Evolutionary conservation across 2,797 vertebrate species (phyloP), one percentile per base, ranked within the genome.

Genomic region (Rhincodon typus): DNA sequence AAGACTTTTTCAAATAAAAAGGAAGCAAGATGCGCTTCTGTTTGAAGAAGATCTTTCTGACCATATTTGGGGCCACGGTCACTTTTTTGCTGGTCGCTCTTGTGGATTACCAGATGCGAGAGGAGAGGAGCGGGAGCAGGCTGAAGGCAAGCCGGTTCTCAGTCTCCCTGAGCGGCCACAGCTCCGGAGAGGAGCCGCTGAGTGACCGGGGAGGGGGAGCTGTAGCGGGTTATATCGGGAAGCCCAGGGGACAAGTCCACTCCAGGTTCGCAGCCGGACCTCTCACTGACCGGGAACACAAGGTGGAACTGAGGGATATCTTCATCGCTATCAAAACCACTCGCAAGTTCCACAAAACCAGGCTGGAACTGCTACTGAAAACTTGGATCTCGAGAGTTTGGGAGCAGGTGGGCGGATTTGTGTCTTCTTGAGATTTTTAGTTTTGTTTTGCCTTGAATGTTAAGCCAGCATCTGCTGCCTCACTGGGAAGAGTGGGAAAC

Each of bases 321-420:
- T 99, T 98, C 97, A 97, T 99, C 74, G 98, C 98, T 0, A 98
- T 99, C 96, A 99, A 99, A 97, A 99, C 98, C 72, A 99, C 98
- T 62, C 97, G 97, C 21, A 98, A 97, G 96, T 99, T 99, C 97
- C 99, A 99, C 96, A 96, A 95, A 96, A 98, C 97, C 94, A 98
- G 99, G 13, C 97, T 99, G 53, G 97, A 97, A 96, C 97, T 99
- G 95, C 98, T 99, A 13, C 96, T 99, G 95, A 97, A 98, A 96
- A 99, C 99, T 0, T 99, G 99, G 99, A 98, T 99, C 97, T 98
- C 99, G 86, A 98, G 91, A 88, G 97, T 97, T 96, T 98, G 97
- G 91, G 96, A 98, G 95, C 98, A 99, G 95, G 98, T 99, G 96
- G 98, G 98, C 12, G 19, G 6, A 5, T n/a, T 34, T 13, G 30